Percentiles rank a stretch among this genome's conserved stretches.
Conservation (phyloP, 2,113 vertebrate species). For the Taurulus bubalis region DNA sequence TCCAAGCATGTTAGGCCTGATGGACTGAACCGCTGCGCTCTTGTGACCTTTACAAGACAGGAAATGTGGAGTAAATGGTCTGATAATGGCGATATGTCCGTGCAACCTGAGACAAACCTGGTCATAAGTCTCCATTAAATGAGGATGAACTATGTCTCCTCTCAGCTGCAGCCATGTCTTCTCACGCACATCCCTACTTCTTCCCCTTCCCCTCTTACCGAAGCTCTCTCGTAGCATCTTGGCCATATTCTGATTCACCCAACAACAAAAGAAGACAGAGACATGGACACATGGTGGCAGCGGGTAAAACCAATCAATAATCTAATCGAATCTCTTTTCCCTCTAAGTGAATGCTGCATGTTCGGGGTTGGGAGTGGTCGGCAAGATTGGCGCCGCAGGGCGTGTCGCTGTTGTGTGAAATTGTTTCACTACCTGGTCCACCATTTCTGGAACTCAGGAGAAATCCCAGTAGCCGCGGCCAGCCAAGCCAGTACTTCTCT, state of each 20-base stretch:
- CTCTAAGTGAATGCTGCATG: constrained; percentile 41
- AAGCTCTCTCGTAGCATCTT: not conserved
- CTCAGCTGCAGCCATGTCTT: not conserved
- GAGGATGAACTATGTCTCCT: constrained; percentile 18
- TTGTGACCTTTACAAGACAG: constrained; percentile 57
- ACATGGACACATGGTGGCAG: not conserved
- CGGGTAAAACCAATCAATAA: not conserved
- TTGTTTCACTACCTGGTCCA: constrained; percentile 75
- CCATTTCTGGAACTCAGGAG: constrained; percentile 24
- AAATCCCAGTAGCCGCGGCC: constrained; percentile 15
- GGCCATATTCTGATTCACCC: constrained; percentile 2
- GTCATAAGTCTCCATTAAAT: constrained; percentile 45
- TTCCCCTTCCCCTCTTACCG: not conserved
- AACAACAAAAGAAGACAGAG: too few species aligned
- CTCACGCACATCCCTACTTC: not conserved
- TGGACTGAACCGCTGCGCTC: constrained; percentile 11
- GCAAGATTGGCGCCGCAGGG: constrained; percentile 73
- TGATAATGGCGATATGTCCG: constrained; percentile 5
- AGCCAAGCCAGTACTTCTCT: not conserved
- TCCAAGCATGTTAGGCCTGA: constrained; percentile 54
- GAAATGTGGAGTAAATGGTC: constrained; percentile 47
- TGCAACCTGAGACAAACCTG: constrained; percentile 16
- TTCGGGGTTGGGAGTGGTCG: constrained; percentile 25
- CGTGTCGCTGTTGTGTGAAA: constrained; percentile 77
- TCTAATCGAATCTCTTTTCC: constrained; percentile 42